Base-by-base conservation (phyloP, 2,888 invertebrate species). In the Coecobrya sp. region DNA sequence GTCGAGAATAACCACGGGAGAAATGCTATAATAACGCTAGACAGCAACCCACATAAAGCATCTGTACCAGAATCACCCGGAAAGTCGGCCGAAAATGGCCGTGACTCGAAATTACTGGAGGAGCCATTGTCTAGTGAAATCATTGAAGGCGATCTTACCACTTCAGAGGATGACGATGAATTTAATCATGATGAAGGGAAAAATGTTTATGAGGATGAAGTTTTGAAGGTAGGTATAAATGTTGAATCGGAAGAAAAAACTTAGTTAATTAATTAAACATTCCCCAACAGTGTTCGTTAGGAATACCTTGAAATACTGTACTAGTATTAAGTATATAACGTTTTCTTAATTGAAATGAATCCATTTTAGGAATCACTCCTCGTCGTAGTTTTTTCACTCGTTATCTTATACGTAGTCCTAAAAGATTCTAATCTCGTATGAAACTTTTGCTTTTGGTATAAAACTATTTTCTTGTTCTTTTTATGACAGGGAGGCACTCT, bases 401-500 rank as follows among this genome's bases (percentile, higher is more conserved):
- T 13, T 11, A 16, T 70, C 36, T 36, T n/a, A n/a, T n/a, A n/a
- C n/a, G n/a, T n/a, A n/a, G n/a, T 10, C 3, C 36, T 27, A 11
- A 11, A 65, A 36, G 19, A 36, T 30, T 70, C 1, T 16, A 30
- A 70, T 70, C 36, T 70, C 0, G 30, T n/a, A 8, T 36, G n/a
- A 36, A 30, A 36, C 36, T n/a, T 70, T 11, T 36, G 3, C n/a
- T 36, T 8, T 30, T 8, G 70, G 0, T 16, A 45, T 22, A 13
- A 49, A 36, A 82, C 3, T 65, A 45, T 8, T 3, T 59, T n/a
- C 2, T 11, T 55, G 30, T 52, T 22, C 19, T 62, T 62, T 55
- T 5, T 19, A 36, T 86, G 73, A 13, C 62, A 93, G 93, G 49
- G 70, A 88, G 16, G 73, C 84, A 49, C 59, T 93, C 4, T 93